Evolutionary conservation across 1,140 invertebrate species (phyloP), one percentile per base, ranked within the genome.

Genomic region (Paraescarpia echinospica): DNA sequence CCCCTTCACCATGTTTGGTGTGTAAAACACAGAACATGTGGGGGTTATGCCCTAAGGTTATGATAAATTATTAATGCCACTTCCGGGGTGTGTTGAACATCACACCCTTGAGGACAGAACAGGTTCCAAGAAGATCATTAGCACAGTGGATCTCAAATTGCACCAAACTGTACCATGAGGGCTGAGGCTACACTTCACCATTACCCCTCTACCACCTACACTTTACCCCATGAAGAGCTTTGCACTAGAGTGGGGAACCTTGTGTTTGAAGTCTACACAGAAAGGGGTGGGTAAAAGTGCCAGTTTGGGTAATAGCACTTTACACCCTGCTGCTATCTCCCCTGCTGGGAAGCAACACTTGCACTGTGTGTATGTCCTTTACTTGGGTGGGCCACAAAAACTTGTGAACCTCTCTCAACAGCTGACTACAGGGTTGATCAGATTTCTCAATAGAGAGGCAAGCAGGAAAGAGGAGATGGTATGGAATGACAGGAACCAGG

Each of bases 371-470:
- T 51, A 9, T 18, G 59, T 41, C 4, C 27, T 18, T 77, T 27
- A 77, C 59, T 77, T 77, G 59, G 59, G 59, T 77, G 59, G 59
- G 59, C 59, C 59, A 77, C 59, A 77, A 77, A 77, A 77, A 77
- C 59, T 27, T 77, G 59, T 77, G 59, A 77, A 77, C 59, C 59
- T 27, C 59, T 27, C 2, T 77, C 18, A 27, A 77, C 59, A 77
- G 59, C 59, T 77, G 59, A 77, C 59, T 18, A 77, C 59, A 27
- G 59, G 59, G 12, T 31, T 27, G 59, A 77, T 77, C 59, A 77
- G 59, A 77, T 77, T 77, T 77, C 59, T 77, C 59, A 77, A 77
- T 31, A 77, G 59, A 41, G 41, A 41, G 41, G 4, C 41, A 6
- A 4, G 41, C 41, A 4, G 41, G 41, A 77, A 77, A 77, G 2